Evolutionary conservation across 2,797 vertebrate species (phyloP).

Genomic region (Acomys russatus): DNA sequence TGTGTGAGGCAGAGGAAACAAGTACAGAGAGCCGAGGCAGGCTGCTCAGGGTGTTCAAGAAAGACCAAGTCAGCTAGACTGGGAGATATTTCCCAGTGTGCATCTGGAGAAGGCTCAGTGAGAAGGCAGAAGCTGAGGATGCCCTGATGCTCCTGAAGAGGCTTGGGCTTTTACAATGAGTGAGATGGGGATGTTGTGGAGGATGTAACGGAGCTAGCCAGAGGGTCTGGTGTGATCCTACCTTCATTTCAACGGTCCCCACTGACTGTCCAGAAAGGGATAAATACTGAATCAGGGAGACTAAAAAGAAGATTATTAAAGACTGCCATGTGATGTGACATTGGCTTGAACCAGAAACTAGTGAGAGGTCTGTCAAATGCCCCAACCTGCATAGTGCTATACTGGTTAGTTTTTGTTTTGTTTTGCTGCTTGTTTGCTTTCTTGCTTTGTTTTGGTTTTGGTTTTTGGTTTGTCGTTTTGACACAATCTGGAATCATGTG

Average conservation of each 20-base stretch:
- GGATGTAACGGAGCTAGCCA: not conserved
- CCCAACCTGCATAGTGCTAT: not conserved
- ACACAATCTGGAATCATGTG: not conserved
- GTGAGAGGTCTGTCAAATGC: not conserved
- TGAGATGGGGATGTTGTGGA: not conserved
- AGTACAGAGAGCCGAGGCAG: not conserved
- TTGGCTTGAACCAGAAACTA: not conserved
- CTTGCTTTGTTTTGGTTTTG: not conserved
- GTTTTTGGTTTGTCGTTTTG: not conserved
- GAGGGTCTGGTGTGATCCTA: not conserved
- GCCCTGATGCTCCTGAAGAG: not conserved
- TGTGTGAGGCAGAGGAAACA: not conserved
- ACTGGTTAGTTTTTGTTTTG: not conserved
- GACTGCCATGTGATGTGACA: not conserved
- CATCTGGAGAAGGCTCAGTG: not conserved
- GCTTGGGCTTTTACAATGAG: not conserved
- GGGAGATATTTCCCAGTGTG: not conserved
- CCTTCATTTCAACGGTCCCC: not conserved
- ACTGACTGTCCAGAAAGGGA: not conserved
- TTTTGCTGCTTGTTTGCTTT: not conserved
- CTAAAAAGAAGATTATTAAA: not conserved
- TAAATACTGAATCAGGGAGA: not conserved
- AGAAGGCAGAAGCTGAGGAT: not conserved
- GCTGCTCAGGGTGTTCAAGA: not conserved
- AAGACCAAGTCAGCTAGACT: not conserved